Conservation (phyloP, 2,797 vertebrate genomes). For the Rallus crepitans region DNA sequence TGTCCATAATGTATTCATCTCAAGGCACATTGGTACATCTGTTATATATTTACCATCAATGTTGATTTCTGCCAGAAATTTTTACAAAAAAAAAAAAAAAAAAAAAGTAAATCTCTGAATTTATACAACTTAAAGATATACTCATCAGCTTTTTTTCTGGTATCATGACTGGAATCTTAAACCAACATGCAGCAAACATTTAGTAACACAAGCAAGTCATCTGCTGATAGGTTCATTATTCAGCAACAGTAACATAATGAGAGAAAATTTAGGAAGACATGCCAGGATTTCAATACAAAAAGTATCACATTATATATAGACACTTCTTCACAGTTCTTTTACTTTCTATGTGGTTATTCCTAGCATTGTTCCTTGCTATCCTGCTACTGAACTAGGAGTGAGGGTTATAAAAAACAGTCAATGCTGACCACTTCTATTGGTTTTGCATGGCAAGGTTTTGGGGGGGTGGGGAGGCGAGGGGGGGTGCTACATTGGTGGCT, state of each 20-base stretch:
- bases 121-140: background rate
- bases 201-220: background rate
- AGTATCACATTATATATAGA: background rate
- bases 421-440: background rate
- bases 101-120: conserved; percentile 4
- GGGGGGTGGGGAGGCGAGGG: no score
- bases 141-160: background rate
- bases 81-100: background rate
- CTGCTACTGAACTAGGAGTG: background rate
- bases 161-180: background rate
- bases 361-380: background rate
- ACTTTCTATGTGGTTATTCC: background rate
- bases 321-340: background rate
- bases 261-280: background rate
- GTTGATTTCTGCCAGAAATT: conserved; percentile 15
- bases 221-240: background rate
- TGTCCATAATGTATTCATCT: conserved; percentile 68
- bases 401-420: background rate
- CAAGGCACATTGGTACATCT: conserved; percentile 70
- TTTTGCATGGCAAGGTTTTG: no score
- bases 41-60: conserved; percentile 58
- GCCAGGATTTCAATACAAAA: background rate
- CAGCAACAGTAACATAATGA: background rate
- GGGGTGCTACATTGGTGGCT: no score
- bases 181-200: background rate